Evolutionary conservation across 2,113 vertebrate genomes (phyloP).

Genomic region (Sialia sialis): DNA sequence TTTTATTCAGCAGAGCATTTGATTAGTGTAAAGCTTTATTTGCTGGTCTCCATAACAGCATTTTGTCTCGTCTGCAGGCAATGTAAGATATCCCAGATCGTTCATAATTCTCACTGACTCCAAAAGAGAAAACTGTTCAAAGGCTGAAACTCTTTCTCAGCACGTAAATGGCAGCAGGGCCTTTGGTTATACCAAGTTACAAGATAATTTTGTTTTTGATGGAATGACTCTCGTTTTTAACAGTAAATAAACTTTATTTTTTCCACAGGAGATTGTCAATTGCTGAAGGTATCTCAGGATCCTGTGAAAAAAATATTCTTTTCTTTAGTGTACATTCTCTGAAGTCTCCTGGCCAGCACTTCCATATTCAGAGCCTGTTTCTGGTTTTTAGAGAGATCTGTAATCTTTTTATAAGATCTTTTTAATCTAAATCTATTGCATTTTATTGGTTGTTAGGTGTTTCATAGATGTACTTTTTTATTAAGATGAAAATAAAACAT

Average conservation of each 20-base stretch:
- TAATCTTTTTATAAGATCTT: neutral
- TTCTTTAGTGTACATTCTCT: neutral
- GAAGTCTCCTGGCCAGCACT: neutral
- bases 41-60: slow-evolving; percentile 12
- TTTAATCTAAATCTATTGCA: neutral
- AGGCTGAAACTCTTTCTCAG: slow-evolving; percentile 41
- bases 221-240: neutral
- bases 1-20: slow-evolving; percentile 54
- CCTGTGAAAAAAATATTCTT: neutral
- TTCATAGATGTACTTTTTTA: neutral
- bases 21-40: slow-evolving; percentile 57
- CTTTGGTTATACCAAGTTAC: slow-evolving; percentile 22
- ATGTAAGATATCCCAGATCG: slow-evolving; percentile 8
- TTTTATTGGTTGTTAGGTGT: neutral
- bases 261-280: neutral
- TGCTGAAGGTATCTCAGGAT: neutral
- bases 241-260: neutral
- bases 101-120: slow-evolving; percentile 60
- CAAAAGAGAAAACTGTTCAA: slow-evolving; percentile 13
- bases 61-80: slow-evolving; percentile 44
- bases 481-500: neutral
- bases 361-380: neutral
- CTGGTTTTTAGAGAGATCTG: neutral
- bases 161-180: slow-evolving; percentile 20
- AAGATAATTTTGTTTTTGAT: slow-evolving; percentile 45